Percentiles rank a stretch among this genome's conserved stretches.
phyloP scores from a whole-genome alignment of 2,797 vertebrate species.

The Pitangus sulphuratus region DNA sequence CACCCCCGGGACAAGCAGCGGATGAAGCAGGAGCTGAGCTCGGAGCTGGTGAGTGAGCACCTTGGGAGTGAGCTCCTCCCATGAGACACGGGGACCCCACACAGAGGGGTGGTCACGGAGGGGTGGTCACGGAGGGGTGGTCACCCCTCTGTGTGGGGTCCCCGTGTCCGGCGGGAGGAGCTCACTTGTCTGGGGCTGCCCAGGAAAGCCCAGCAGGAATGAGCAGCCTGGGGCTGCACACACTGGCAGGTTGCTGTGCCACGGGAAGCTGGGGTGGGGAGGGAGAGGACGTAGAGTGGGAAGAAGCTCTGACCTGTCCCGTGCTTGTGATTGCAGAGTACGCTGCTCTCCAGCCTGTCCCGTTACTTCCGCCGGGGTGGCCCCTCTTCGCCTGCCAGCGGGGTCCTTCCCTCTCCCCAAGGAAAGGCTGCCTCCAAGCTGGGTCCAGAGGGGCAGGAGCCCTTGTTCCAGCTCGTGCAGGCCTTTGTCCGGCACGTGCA shows the following conservation, averaged over 20 bases:
- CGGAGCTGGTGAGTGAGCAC: constrained; percentile 90
- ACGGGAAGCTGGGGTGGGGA: background rate
- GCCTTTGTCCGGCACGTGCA: constrained; percentile 94
- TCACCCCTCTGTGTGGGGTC: background rate
- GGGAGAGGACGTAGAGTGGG: background rate
- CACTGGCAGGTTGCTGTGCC: background rate
- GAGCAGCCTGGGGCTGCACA: background rate
- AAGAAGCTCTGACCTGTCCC: background rate
- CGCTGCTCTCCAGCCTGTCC: constrained; percentile 89
- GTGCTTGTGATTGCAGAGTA: constrained; percentile 82
- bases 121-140: no score
- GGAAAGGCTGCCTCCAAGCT: constrained; percentile 87
- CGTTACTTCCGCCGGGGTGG: constrained; percentile 93
- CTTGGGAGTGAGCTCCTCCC: background rate
- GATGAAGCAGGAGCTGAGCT: constrained; percentile 98
- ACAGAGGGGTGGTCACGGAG: no score
- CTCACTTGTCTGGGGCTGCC: background rate
- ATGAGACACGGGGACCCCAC: no score
- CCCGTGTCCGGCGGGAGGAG: background rate
- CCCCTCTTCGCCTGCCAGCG: constrained; percentile 89
- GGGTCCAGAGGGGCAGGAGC: constrained; percentile 91
- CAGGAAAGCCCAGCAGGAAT: background rate
- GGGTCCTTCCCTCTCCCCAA: constrained; percentile 87
- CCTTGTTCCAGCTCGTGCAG: constrained; percentile 94
- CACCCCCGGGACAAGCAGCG: constrained; percentile 93